Base-by-base conservation (phyloP, 1,140 invertebrate species). In the Himalopsyche phryganea region DNA sequence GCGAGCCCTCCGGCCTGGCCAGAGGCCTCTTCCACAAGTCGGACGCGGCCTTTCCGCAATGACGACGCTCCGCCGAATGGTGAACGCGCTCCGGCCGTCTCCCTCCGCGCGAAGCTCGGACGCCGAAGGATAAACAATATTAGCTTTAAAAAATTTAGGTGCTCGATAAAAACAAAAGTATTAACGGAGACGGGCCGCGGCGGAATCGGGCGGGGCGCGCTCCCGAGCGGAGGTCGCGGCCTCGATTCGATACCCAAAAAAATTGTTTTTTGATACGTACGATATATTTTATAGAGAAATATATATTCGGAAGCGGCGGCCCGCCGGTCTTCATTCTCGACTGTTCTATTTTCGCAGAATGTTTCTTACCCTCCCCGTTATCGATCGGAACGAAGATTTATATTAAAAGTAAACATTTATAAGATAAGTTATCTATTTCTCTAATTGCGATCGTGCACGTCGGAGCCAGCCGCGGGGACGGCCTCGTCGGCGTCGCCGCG, bases 1-100 rank as follows among this genome's bases (percentile, higher is more conserved):
- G 84, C 60, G 65, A 70, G 63, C 67, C 69, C 67, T 67, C 69
- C 68, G 59, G 69, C 68, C 73, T 70, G 78, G 80, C 71, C 77
- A 79, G 55, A 73, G 85, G 67, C 80, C 83, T 84, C 64, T 90
- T 89, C 78, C 87, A 89, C 79, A 89, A 89, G 77, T 89, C 87
- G 66, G 87, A 90, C 75, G 88, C 80, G 65, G 81, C 83, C 74
- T 86, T 87, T 79, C 61, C 54, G 71, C 86, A 85, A 84, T 85
- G 82, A 87, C 85, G 83, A 79, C 84, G 86, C 83, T 85, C 83
- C 76, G 81, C 49, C 35, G 47, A 51, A 35, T 63, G 59, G 57
- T 48, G 61, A 80, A 78, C 41, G 23, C 40, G n/a, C 40, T 38
- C 36, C 14, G 81, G 78, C 58, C 70, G 61, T 68, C 69, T 80